Evolutionary conservation across 1,140 invertebrate species (phyloP).

Genomic region (Ephestia elutella): DNA sequence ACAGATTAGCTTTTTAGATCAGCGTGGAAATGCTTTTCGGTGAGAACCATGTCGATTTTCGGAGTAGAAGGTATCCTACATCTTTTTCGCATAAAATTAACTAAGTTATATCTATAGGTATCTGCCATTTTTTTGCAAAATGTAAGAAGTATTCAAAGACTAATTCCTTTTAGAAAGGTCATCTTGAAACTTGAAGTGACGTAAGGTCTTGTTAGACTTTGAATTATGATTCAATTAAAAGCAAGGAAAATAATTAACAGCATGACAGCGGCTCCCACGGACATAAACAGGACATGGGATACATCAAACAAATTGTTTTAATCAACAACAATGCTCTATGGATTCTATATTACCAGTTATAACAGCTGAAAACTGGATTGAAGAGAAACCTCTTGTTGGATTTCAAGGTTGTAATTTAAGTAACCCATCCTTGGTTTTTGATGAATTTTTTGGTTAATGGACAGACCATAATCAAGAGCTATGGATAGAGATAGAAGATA

Average conservation of each 20-base stretch:
- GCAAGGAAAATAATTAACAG: background rate
- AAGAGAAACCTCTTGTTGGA: background rate
- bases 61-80: too few relatives aligned
- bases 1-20: background rate
- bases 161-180: too few relatives aligned
- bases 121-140: too few relatives aligned
- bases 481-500: too few relatives aligned
- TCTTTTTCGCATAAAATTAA: too few relatives aligned
- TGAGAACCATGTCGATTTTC: background rate
- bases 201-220: too few relatives aligned
- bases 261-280: background rate
- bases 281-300: background rate
- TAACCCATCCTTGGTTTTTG: background rate
- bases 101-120: too few relatives aligned
- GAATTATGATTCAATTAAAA: too few relatives aligned
- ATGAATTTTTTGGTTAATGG: too few relatives aligned
- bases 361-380: background rate
- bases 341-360: background rate
- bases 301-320: conserved; percentile 4
- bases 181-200: too few relatives aligned
- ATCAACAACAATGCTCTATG: background rate
- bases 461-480: too few relatives aligned
- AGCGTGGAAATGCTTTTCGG: background rate
- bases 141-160: too few relatives aligned
- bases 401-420: background rate